Evolutionary conservation across 2,113 vertebrate species (phyloP).

Genomic region (Bujurquina vittata): DNA sequence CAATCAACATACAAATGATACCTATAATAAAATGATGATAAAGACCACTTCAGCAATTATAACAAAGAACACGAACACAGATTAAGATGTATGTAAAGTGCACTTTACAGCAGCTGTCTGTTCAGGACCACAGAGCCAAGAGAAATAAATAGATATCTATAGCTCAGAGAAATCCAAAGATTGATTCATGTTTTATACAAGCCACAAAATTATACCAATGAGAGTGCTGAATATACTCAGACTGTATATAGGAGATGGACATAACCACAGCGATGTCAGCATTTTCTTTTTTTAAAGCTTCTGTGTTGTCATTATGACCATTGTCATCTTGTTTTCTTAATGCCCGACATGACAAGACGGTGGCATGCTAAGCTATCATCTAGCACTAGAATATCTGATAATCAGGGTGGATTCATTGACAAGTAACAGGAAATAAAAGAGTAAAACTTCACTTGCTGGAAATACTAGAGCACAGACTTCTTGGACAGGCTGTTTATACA

Average conservation of each 20-base stretch:
- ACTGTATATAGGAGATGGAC: neutral
- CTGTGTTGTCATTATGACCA: neutral
- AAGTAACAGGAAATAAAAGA: neutral
- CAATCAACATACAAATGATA: conserved; percentile 27
- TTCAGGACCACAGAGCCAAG: neutral
- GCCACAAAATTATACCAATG: neutral
- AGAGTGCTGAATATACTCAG: neutral
- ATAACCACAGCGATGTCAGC: neutral
- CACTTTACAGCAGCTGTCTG: conserved; percentile 7
- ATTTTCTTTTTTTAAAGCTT: neutral
- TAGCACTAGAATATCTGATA: neutral
- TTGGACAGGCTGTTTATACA: neutral
- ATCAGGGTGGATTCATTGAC: neutral
- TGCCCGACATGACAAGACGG: neutral
- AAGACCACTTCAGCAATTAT: conserved; percentile 35
- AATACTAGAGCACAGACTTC: neutral
- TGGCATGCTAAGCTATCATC: neutral
- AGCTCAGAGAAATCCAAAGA: neutral
- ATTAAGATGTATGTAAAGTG: conserved; percentile 39
- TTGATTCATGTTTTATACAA: neutral
- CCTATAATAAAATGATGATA: conserved; percentile 10
- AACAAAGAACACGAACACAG: conserved; percentile 21
- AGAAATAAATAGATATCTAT: neutral
- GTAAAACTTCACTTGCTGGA: neutral
- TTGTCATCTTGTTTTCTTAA: neutral